Percentiles rank a stretch among this genome's conserved stretches.
Evolutionary conservation across 2,113 vertebrate genomes (phyloP).

Genomic region (Nipponia nippon): DNA sequence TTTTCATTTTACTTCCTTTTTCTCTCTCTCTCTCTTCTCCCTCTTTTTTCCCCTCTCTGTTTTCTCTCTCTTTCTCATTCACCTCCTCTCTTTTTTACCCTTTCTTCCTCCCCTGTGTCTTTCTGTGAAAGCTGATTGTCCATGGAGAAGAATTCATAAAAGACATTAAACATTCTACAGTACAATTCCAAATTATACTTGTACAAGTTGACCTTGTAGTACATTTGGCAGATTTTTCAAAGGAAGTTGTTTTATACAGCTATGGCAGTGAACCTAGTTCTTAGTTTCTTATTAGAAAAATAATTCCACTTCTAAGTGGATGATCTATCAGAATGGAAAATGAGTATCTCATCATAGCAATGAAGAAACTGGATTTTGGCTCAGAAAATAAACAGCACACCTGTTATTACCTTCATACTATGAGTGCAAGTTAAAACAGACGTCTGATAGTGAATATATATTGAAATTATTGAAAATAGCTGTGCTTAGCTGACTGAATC

Average conservation of each 20-base stretch:
- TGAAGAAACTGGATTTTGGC: background rate
- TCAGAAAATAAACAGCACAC: background rate
- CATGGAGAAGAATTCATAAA: background rate
- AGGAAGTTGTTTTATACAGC: background rate
- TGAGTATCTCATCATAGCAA: background rate
- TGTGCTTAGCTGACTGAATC: background rate
- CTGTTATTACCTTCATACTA: background rate
- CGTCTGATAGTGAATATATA: background rate
- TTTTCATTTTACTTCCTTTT: background rate
- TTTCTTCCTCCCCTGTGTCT: background rate
- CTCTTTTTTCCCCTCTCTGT: background rate
- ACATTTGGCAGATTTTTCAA: background rate
- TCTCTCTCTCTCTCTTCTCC: rapidly evolving
- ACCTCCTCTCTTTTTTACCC: rapidly evolving
- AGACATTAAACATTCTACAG: background rate
- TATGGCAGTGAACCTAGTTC: background rate
- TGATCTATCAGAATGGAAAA: background rate
- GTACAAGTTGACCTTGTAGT: background rate
- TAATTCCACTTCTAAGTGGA: background rate
- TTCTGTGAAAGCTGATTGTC: background rate
- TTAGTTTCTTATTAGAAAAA: constrained; percentile 5
- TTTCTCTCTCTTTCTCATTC: background rate
- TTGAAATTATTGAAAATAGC: constrained; percentile 28
- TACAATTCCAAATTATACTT: background rate
- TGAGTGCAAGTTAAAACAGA: background rate